Evolutionary conservation across 2,113 vertebrate species (phyloP).

Genomic region (Synodontis membranacea): DNA sequence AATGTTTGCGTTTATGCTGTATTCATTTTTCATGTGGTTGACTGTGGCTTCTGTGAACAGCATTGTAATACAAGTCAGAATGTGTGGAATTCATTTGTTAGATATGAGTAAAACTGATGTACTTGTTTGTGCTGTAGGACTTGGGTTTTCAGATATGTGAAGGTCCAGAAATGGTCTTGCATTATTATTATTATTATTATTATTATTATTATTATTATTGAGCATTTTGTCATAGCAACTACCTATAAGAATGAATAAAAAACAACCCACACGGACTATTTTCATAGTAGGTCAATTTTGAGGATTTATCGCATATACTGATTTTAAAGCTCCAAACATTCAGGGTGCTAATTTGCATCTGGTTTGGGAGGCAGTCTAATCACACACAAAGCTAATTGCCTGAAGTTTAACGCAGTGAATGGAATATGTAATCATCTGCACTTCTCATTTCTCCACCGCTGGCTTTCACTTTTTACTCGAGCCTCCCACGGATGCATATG

Average conservation of each 20-base stretch:
- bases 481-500: background rate
- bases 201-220: too few species aligned
- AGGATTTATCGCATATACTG: background rate
- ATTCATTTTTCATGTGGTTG: background rate
- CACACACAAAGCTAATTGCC: background rate
- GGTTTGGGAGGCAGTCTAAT: background rate
- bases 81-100: background rate
- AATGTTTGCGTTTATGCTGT: background rate
- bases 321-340: background rate
- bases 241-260: background rate
- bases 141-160: background rate
- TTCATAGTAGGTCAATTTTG: background rate
- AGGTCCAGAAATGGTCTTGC: background rate
- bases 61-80: background rate
- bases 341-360: background rate
- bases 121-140: too few species aligned
- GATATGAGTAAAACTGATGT: background rate
- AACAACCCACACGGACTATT: background rate
- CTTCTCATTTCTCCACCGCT: background rate
- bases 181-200: too few species aligned
- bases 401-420: background rate
- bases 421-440: background rate
- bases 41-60: background rate
- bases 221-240: background rate
- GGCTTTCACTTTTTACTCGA: background rate